Percentiles rank a stretch among this genome's conserved stretches.
phyloP scores from a whole-genome alignment of 2,888 invertebrate genomes.

The Agrotis exclamationis region DNA sequence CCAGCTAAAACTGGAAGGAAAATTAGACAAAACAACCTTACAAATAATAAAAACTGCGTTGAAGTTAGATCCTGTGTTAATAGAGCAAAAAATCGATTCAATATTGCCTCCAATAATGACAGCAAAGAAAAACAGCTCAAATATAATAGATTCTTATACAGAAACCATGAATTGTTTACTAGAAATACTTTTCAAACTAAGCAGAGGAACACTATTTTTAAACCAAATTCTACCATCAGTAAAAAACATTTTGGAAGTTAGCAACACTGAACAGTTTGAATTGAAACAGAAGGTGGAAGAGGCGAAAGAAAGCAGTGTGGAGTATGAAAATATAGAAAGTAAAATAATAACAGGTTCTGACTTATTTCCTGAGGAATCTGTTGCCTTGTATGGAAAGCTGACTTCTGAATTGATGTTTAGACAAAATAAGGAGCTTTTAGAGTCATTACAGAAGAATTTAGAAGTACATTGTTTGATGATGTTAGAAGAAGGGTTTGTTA shows the following conservation, averaged over 20 bases:
- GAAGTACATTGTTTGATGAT: slow-evolving; percentile 81
- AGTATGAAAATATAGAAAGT: slow-evolving; percentile 73
- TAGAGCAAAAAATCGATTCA: slow-evolving; percentile 82
- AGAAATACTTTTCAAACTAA: slow-evolving; percentile 86
- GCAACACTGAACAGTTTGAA: slow-evolving; percentile 82
- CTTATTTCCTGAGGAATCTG: slow-evolving; percentile 81
- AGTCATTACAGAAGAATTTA: slow-evolving; percentile 82
- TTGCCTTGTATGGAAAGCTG: slow-evolving; percentile 82
- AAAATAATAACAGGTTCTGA: slow-evolving; percentile 82
- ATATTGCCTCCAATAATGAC: slow-evolving; percentile 85
- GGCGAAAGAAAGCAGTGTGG: slow-evolving; percentile 62
- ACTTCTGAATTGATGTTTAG: slow-evolving; percentile 87
- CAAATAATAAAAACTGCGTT: slow-evolving; percentile 82
- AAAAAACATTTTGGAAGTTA: slow-evolving; percentile 78
- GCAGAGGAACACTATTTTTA: slow-evolving; percentile 82
- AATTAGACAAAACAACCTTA: slow-evolving; percentile 80
- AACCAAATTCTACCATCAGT: slow-evolving; percentile 82
- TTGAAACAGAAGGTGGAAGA: slow-evolving; percentile 75
- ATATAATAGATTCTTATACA: slow-evolving; percentile 73
- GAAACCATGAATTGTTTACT: slow-evolving; percentile 83
- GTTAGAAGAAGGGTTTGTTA: slow-evolving; percentile 81
- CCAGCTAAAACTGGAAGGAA: slow-evolving; percentile 82
- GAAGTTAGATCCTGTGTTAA: slow-evolving; percentile 83
- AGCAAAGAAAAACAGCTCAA: slow-evolving; percentile 76
- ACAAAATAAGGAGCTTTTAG: slow-evolving; percentile 84